These are phyloP conservation scores for Lepus townsendii DNA, from an alignment of 2,797 vertebrate genomes.

Conservation along the genomic window DNA sequence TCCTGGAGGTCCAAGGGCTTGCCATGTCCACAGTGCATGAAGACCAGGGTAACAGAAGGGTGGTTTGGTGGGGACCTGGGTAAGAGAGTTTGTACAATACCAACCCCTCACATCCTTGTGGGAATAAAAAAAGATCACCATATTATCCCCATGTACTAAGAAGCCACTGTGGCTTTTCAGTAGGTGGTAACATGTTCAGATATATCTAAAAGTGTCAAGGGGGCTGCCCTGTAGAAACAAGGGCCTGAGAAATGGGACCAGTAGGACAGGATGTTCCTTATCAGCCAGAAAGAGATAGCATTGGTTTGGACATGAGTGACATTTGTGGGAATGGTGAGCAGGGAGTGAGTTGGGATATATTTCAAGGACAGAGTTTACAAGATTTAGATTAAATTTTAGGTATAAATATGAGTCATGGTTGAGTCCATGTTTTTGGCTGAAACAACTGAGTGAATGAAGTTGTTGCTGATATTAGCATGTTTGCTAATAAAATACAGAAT, in stretches of 20 bases:
- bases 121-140: rapidly evolving
- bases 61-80: rapidly evolving
- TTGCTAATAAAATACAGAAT: neutral
- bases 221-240: neutral
- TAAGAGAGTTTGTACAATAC: neutral
- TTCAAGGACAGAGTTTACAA: neutral
- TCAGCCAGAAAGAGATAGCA: neutral
- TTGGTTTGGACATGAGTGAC: rapidly evolving
- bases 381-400: neutral
- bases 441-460: neutral
- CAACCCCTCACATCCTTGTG: neutral
- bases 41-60: neutral
- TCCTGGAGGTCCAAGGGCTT: neutral
- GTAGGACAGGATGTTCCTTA: neutral
- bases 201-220: neutral
- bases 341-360: neutral
- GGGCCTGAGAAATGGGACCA: rapidly evolving
- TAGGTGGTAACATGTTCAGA: neutral
- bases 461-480: neutral
- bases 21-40: rapidly evolving
- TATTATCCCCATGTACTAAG: neutral
- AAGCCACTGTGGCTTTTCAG: neutral
- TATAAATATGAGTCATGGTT: neutral
- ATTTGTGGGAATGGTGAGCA: neutral
- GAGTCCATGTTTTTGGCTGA: neutral